Percentiles rank a stretch among this genome's conserved stretches.
Conservation (phyloP, 2,888 invertebrate species). For the Sarcophaga caerulescens region DNA sequence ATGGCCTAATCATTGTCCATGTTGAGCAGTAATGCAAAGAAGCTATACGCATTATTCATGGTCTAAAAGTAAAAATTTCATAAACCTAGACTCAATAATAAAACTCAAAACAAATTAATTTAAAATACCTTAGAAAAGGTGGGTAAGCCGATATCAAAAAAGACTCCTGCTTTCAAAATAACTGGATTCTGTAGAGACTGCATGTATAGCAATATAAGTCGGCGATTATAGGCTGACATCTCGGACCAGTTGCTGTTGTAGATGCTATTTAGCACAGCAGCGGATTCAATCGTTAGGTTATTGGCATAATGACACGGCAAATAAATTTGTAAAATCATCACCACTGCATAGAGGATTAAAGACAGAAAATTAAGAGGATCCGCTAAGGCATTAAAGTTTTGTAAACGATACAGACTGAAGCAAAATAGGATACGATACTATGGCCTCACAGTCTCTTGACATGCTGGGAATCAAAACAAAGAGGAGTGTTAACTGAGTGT, state of each 20-base stretch:
- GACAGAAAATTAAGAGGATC: conserved; percentile 69
- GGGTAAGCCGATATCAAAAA: conserved; percentile 76
- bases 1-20: conserved; percentile 55
- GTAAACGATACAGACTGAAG: conserved; percentile 75
- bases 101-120: conserved; percentile 4
- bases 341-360: conserved; percentile 71
- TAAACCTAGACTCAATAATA: neutral
- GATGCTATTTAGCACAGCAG: conserved; percentile 70
- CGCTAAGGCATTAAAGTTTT: conserved; percentile 69
- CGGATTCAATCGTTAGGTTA: conserved; percentile 75
- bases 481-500: neutral
- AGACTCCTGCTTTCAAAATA: conserved; percentile 74
- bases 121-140: conserved; percentile 75
- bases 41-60: conserved; percentile 78
- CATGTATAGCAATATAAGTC: conserved; percentile 74
- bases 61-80: conserved; percentile 70
- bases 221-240: conserved; percentile 72
- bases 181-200: conserved; percentile 75
- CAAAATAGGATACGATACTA: conserved; percentile 74
- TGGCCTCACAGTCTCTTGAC: conserved; percentile 67
- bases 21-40: conserved; percentile 76
- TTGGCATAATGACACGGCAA: conserved; percentile 78
- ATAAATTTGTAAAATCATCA: conserved; percentile 76
- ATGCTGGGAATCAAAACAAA: conserved; percentile 32
- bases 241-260: conserved; percentile 76